Percentiles rank a stretch among this genome's conserved stretches.
phyloP scores from a whole-genome alignment of 2,888 invertebrate species.

The Stenodema calcarata region DNA sequence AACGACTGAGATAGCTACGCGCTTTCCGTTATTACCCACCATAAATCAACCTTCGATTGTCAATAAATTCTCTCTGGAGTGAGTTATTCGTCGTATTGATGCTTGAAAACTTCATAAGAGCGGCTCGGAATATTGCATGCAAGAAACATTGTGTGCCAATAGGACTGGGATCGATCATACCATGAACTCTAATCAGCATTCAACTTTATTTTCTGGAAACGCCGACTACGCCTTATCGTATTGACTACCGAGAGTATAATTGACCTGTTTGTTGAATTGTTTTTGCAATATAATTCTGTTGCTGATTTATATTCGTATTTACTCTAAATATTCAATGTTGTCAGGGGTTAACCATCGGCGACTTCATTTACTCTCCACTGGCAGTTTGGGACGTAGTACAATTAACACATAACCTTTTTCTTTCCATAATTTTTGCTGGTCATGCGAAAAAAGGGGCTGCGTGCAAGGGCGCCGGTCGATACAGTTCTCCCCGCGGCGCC shows the following conservation, averaged over 20 bases:
- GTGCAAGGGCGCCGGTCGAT: constrained; percentile 34
- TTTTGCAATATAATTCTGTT: neutral
- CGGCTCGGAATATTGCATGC: neutral
- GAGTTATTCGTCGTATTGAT: neutral
- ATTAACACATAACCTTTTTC: neutral
- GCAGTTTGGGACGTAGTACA: neutral
- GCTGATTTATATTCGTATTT: neutral
- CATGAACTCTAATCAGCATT: neutral
- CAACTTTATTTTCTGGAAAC: neutral
- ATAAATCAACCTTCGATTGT: neutral
- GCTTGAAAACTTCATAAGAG: neutral
- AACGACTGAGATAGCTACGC: neutral
- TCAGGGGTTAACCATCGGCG: neutral
- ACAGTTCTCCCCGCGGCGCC: constrained; percentile 33
- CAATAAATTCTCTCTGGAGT: neutral
- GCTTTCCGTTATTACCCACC: neutral
- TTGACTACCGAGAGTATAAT: neutral
- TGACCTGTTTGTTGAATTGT: neutral
- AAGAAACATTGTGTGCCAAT: neutral
- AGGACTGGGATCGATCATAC: neutral
- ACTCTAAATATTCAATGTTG: neutral
- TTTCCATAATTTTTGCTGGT: constrained; percentile 21
- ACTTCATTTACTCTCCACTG: neutral
- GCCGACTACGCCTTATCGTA: neutral
- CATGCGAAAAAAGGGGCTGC: constrained; percentile 26